Evolutionary conservation across 2,113 vertebrate genomes (phyloP).

Genomic region (Rhinichthys klamathensis): DNA sequence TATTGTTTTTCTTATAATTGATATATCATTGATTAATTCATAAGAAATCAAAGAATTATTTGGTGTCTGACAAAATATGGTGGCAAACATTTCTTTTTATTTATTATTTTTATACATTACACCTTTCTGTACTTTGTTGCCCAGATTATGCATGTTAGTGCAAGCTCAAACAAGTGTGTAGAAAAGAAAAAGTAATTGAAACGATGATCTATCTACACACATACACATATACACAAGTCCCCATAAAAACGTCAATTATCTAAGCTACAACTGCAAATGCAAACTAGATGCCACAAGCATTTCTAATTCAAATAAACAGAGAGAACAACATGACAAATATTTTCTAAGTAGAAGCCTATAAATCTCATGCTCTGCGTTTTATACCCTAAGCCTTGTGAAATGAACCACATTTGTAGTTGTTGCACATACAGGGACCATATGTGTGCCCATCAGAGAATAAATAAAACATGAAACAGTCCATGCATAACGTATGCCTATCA

Average conservation of each 20-base stretch:
- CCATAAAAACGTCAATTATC: not conserved
- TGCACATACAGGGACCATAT: constrained; percentile 49
- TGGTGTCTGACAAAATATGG: not conserved
- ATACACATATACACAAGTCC: no score
- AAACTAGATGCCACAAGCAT: not conserved
- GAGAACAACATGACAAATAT: not conserved
- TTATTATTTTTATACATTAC: not conserved
- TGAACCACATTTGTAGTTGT: constrained; percentile 43
- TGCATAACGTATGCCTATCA: constrained; percentile 38
- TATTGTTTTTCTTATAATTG: not conserved
- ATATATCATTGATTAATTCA: not conserved
- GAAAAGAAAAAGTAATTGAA: not conserved
- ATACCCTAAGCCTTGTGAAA: constrained; percentile 24
- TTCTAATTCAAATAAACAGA: not conserved
- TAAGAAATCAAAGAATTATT: not conserved
- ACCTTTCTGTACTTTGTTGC: not conserved
- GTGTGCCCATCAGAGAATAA: constrained; percentile 39
- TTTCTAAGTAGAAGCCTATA: not conserved
- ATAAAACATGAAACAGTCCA: constrained; percentile 47
- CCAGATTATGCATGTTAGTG: not conserved
- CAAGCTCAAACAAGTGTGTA: not conserved
- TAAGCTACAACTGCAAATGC: not conserved
- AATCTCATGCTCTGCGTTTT: constrained; percentile 7
- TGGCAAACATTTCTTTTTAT: not conserved
- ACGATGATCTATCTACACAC: not conserved